Conservation (phyloP, 1,140 invertebrate species). For the Apocrypta bakeri region DNA sequence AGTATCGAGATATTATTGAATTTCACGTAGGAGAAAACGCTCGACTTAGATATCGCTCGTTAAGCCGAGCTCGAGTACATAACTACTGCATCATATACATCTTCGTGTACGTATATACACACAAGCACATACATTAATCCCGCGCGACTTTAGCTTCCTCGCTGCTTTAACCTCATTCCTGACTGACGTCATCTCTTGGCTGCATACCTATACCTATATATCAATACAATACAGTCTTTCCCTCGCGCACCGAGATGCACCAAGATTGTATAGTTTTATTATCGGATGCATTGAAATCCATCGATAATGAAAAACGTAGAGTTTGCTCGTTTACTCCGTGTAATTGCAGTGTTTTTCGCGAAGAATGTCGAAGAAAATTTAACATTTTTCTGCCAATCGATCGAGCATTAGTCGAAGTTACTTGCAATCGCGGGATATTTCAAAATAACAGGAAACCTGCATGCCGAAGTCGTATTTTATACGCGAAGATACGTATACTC, state of each 20-base stretch:
- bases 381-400: too few species aligned
- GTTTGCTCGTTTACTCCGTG: not conserved
- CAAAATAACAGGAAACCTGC: too few species aligned
- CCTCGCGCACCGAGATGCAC: conserved; percentile 53
- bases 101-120: not conserved
- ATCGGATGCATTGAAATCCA: conserved; percentile 1
- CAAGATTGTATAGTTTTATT: not conserved
- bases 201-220: too few species aligned
- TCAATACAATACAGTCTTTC: conserved; percentile 65
- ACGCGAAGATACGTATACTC: not conserved
- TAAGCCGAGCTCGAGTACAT: not conserved
- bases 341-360: too few species aligned
- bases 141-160: conserved; percentile 35
- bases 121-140: not conserved
- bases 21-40: not conserved
- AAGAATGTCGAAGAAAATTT: too few species aligned
- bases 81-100: conserved; percentile 1
- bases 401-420: too few species aligned
- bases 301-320: not conserved
- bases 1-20: not conserved
- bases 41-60: not conserved
- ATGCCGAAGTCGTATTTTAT: not conserved
- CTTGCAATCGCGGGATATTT: too few species aligned
- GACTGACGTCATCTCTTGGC: conserved; percentile 64
- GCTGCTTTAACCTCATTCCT: conserved; percentile 69